phyloP scores from a whole-genome alignment of 92 coral and sea anemone species.

The Umimayanthus kanabou region DNA sequence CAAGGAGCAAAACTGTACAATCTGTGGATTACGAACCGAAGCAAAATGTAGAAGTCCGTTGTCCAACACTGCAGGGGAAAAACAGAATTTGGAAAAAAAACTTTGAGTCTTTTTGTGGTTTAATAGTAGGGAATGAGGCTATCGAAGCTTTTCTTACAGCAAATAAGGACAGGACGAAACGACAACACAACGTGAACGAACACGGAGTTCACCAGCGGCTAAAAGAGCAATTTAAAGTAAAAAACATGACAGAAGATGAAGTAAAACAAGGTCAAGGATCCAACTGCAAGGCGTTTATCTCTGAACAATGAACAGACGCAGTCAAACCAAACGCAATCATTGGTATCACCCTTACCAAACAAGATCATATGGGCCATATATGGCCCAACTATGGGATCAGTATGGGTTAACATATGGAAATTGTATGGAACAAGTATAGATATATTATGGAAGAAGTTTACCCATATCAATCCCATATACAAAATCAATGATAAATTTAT shows the following conservation, averaged over 20 bases:
- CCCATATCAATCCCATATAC: background rate
- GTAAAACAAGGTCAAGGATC: constrained; percentile 2
- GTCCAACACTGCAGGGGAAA: too few species aligned
- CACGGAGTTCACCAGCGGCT: constrained; percentile 20
- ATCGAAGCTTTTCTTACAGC: background rate
- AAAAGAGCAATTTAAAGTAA: constrained; percentile 21
- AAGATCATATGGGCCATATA: background rate
- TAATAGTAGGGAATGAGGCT: too few species aligned
- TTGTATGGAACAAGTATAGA: background rate
- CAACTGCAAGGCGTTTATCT: constrained; percentile 20
- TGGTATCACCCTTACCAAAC: background rate
- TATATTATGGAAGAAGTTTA: background rate
- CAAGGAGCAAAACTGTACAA: constrained; percentile 27
- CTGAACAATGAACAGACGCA: constrained; percentile 10
- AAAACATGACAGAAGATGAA: constrained; percentile 34
- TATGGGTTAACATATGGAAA: background rate
- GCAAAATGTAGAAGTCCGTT: background rate
- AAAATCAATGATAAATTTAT: background rate
- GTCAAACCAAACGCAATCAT: too few species aligned
- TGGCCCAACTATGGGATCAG: background rate
- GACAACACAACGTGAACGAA: background rate
- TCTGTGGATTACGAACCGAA: constrained; percentile 36
- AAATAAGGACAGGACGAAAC: constrained; percentile 11
- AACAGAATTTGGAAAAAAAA: constrained; percentile 36
- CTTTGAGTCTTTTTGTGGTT: constrained; percentile 38